Evolutionary conservation across 2,797 vertebrate genomes (phyloP), one percentile per base, ranked within the genome.

Genomic region (Phataginus tricuspis): DNA sequence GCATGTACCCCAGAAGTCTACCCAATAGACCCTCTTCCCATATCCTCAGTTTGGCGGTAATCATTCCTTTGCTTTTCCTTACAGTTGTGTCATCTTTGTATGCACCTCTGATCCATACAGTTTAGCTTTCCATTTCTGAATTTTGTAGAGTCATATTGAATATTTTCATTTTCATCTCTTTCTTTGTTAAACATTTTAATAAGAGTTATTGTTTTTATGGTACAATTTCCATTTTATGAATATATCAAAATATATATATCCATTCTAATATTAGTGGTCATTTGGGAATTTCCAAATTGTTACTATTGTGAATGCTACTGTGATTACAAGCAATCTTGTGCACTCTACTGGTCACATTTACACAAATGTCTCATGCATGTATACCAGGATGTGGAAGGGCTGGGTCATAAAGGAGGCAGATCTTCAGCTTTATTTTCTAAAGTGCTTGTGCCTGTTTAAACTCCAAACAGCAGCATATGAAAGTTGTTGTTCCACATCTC

Each of bases 381-480:
- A 72, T 68, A 42, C 77, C 59, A 85, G 45, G 57, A n/a, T 49
- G n/a, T 87, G 31, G 57, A 55, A 61, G 90, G 75, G 31, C 59
- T 79, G 25, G 31, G 42, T 91, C 91, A 83, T 75, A 84, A 25
- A 63, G 3, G 74, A 78, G 78, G 55, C 42, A 51, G 13, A 85
- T 79, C 51, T 90, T 96, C 63, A 68, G 27, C 79, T 84, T 51
- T 94, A 39, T 77, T 93, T 97, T 91, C 89, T 45, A 64, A 51
- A 94, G 74, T 82, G 12, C 57, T 86, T 86, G 15, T 68, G 63
- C 45, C 79, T 64, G 14, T 90, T 90, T 92, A 57, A 82, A 84
- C 13, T 86, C 45, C 51, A n/a, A 63, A 1, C 37, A 66, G 29
- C 23, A 90, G 16, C 49, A 72, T 66, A 7, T 72, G 42, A 75